Percentiles rank a stretch among this genome's conserved stretches.
These are phyloP conservation scores for Plebejus anna DNA, from an alignment of 2,888 invertebrate species.

Conservation along the genomic window DNA sequence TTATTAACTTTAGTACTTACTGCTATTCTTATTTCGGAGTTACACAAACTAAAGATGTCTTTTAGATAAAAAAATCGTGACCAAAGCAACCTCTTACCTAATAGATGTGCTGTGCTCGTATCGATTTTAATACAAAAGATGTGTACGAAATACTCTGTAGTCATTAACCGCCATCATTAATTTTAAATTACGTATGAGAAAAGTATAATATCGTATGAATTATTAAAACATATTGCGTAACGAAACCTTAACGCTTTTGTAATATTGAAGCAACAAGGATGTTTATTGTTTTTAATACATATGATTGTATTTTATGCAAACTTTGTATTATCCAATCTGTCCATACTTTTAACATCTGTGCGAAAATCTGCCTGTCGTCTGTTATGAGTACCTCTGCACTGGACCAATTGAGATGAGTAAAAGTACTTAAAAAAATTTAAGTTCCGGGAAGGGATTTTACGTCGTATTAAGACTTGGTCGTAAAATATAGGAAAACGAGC, in stretches of 20 bases:
- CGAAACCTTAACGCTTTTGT: conserved; percentile 1
- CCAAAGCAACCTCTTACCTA: conserved; percentile 65
- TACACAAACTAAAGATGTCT: conserved; percentile 60
- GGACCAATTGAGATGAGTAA: no score
- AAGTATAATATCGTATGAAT: conserved; percentile 57
- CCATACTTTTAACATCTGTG: neutral
- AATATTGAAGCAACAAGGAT: neutral
- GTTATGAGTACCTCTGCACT: neutral
- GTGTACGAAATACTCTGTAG: conserved; percentile 55
- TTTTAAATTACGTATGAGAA: conserved; percentile 62
- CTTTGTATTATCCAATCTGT: neutral
- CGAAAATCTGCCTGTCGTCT: neutral
- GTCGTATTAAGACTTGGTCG: no score
- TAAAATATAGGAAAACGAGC: no score
- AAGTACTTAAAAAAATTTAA: no score
- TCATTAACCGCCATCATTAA: conserved; percentile 63
- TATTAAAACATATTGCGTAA: conserved; percentile 40
- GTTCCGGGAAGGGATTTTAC: no score
- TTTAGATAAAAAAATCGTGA: conserved; percentile 67
- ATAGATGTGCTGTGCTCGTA: conserved; percentile 54
- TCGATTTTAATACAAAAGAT: conserved; percentile 57
- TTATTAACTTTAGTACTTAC: no score
- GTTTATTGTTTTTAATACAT: neutral
- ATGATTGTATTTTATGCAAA: conserved; percentile 13
- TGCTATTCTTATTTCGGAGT: conserved; percentile 36